Evolutionary conservation across 2,113 vertebrate species (phyloP).

Genomic region (Caranx melampygus): DNA sequence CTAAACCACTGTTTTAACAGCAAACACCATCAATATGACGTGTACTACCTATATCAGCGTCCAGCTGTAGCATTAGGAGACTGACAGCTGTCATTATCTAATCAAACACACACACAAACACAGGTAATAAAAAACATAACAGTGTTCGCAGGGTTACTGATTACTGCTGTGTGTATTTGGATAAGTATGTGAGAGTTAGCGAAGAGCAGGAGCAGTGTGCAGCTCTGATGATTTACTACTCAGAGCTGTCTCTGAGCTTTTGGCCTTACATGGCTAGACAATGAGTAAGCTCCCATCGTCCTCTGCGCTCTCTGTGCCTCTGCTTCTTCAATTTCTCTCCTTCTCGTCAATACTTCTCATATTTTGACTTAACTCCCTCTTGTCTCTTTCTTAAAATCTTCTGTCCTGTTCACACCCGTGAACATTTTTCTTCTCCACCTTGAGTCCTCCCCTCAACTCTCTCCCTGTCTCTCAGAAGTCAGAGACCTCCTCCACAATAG

Average conservation of each 20-base stretch:
- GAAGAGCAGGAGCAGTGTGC: conserved; percentile 51
- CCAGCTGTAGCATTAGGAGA: conserved; percentile 46
- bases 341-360: conserved; percentile 51
- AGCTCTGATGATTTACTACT: conserved; percentile 70
- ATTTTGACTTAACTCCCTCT: conserved; percentile 39
- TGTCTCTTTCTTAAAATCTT: conserved; percentile 9
- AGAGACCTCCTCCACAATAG: background rate
- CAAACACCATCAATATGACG: background rate
- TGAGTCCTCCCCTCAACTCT: background rate
- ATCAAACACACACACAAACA: conserved; percentile 11
- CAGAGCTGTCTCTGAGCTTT: conserved; percentile 68
- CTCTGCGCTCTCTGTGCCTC: conserved; percentile 43
- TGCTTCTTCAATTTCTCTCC: conserved; percentile 56
- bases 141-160: background rate
- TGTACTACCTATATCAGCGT: background rate
- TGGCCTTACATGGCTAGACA: conserved; percentile 81
- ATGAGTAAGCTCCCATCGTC: conserved; percentile 55
- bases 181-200: conserved; percentile 27
- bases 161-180: conserved; percentile 12
- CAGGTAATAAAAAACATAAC: no score
- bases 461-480: background rate
- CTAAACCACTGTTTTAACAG: background rate
- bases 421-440: background rate
- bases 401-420: background rate
- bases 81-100: conserved; percentile 60